Evolutionary conservation across 2,113 vertebrate genomes (phyloP), one percentile per base, ranked within the genome.

Genomic region (Myiozetetes cayanensis): DNA sequence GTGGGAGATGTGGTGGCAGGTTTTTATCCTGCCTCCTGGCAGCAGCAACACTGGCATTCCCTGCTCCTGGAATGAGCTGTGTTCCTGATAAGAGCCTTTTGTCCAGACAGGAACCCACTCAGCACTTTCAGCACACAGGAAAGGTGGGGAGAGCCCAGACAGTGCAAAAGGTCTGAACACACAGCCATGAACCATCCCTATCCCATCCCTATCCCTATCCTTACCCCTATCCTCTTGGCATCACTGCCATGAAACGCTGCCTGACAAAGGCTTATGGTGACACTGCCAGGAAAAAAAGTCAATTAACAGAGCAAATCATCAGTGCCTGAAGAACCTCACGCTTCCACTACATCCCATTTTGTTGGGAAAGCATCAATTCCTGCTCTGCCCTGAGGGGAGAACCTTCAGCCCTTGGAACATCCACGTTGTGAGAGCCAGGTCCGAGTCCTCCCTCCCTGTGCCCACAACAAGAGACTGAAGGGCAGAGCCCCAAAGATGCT

Each of bases 41-140:
- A n/a, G n/a, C n/a, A n/a, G n/a, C 53, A 75, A 35, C 2, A 22
- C 66, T 24, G 47, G 14, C 55, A 35, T 23, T 67, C 41, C 63
- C 30, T 1, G 0, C 12, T 53, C 82, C 49, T 49, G 59, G 24
- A 46, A 12, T 0, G 3, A 85, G 55, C 27, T 1, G 4, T 13
- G 56, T 13, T 13, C 20, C 53, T 72, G 74, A 6, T 39, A 76
- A 72, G 52, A 87, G 53, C 31, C 90, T 90, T 90, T 87, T 85
- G 74, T 93, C 21, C 79, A 6, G 39, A 53, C 50, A 65, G 90
- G 94, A 94, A 77, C 74, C 43, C 62, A 12, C 77, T 87, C 89
- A 73, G 92, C 89, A 20, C 74, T 77, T 87, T 20, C n/a, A 28
- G 31, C 0, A 3, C 68, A 67, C 82, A 84, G 90, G 87, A 85